Base-by-base conservation (phyloP, 2,113 vertebrate genomes). In the Dicaeum eximium region DNA sequence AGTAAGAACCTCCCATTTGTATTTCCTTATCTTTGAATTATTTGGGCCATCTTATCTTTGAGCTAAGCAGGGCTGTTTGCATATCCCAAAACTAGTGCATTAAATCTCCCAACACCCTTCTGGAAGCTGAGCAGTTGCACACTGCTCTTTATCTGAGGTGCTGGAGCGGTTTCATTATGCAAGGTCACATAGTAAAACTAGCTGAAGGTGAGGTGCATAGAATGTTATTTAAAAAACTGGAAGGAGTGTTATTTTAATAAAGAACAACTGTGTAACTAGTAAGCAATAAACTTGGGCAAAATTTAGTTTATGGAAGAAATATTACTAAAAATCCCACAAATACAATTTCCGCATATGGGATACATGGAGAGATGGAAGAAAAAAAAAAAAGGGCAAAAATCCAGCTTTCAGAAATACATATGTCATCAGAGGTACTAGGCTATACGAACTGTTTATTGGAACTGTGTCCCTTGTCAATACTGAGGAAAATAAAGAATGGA, bases 401-500 rank as follows among this genome's bases (percentile, higher is more conserved):
- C 14, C 66, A 71, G 93, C 67, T 88, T 92, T 74, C 37, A 94
- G 75, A 93, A 96, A 92, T 30, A 28, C 33, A 1, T 54, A 45
- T 80, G 90, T 72, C 44, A 11, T 97, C 94, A 88, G 53, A 95
- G 72, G 61, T 92, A 80, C 72, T 70, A 37, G 64, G n/a, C 56
- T 95, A 71, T 93, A 93, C 0, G 16, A 94, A 93, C 93, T 96
- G 95, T 90, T 94, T 95, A 95, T 96, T 93, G 86, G 88, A 94
- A 78, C 65, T 90, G 56, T 56, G 88, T 95, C 92, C 94, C 96
- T 74, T 92, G 93, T 96, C 93, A 96, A 86, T 96, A 88, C 75
- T 64, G 88, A 93, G 82, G 92, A 94, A 97, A 90, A 93, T 83
- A 96, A 94, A 95, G 95, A 86, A 92, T 54, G 90, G 90, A 93